Evolutionary conservation across 2,888 invertebrate genomes (phyloP), one percentile per base, ranked within the genome.

Genomic region (Tolmerus cingulatus): DNA sequence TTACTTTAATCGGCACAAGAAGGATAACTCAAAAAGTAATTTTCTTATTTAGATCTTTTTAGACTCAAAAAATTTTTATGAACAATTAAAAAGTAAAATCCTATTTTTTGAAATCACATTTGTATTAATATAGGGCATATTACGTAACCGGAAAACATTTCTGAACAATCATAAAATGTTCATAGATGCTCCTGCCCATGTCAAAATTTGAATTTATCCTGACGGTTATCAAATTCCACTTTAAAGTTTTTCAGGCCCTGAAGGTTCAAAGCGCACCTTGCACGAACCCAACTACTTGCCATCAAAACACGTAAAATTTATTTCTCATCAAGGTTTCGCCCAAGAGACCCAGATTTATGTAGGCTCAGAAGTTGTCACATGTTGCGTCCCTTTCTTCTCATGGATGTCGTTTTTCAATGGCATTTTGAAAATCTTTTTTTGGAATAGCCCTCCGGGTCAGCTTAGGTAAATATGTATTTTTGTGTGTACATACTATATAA

Each of bases 321-420:
- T 78, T 78, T 78, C 78, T 78, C 78, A 78, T 78, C 78, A 78
- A 78, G 43, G 43, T 43, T 78, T 7, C 76, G n/a, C 78, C 14
- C 43, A 43, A 23, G 43, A 43, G 78, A 78, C 43, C 78, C 78
- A 40, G 40, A 78, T 78, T 78, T 78, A 34, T 78, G 37, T 78
- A 78, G 23, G 40, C 37, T 34, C 78, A 16, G 23, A 78, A 78
- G 66, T 66, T 78, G 78, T 78, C 78, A 78, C 78, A 78, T 78
- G 78, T 78, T 78, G 78, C 78, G n/a, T 23, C 14, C 23, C 43
- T 43, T 43, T 12, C 27, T 27, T 14, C 27, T 9, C 23, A 12
- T 14, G 27, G 27, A 23, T 9, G 23, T 66, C 66, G 27, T 27
- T 66, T 66, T 66, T 66, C 66, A 66, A 66, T 66, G 66, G 14